phyloP scores from a whole-genome alignment of 2,797 vertebrate genomes.

The Paratrypauchen microcephalus region DNA sequence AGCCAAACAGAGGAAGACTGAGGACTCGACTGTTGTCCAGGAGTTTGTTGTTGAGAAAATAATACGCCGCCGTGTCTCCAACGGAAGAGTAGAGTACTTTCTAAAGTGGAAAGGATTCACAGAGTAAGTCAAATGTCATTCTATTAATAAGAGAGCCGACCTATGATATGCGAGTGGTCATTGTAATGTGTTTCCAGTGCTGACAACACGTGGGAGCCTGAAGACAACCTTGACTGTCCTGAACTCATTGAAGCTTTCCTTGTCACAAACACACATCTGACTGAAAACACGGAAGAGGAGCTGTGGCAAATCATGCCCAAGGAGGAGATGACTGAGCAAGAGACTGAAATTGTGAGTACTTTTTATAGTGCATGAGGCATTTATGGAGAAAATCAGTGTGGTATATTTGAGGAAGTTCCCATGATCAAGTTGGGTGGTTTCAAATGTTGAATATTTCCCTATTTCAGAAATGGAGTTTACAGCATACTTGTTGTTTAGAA shows the following conservation, averaged over 20 bases:
- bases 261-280: conserved; percentile 84
- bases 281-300: conserved; percentile 68
- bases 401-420: conserved; percentile 36
- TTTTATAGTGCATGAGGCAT: neutral
- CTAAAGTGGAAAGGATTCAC: conserved; percentile 99
- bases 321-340: conserved; percentile 75
- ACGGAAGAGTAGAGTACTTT: conserved; percentile 96
- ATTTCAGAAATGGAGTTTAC: too few relatives aligned
- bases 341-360: conserved; percentile 74
- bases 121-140: conserved; percentile 81
- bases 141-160: neutral
- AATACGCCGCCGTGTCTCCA: conserved; percentile 86
- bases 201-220: conserved; percentile 98
- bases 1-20: conserved; percentile 95
- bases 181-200: conserved; percentile 74
- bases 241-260: conserved; percentile 96
- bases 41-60: conserved; percentile 98
- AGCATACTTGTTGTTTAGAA: too few relatives aligned
- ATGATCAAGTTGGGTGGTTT: conserved; percentile 13
- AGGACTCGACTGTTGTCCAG: conserved; percentile 92
- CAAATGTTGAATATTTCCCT: neutral
- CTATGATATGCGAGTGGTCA: too few relatives aligned
- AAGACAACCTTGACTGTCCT: conserved; percentile 97
- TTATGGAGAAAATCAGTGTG: conserved; percentile 16
- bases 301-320: conserved; percentile 58